phyloP scores from a whole-genome alignment of 92 coral and sea anemone genomes.

The Micromussa lordhowensis region DNA sequence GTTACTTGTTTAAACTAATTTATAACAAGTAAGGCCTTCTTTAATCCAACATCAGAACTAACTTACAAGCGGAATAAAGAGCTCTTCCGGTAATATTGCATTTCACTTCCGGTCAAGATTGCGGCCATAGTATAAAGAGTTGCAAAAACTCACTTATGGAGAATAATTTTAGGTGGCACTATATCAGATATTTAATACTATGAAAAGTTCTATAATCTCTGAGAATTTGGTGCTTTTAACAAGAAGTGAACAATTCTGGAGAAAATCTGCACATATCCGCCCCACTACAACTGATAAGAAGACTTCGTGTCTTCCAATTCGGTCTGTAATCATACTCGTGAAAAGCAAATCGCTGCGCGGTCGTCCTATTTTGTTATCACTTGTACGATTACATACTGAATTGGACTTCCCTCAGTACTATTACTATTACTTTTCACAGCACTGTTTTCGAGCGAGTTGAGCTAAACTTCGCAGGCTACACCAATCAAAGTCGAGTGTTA shows the following conservation, averaged over 20 bases:
- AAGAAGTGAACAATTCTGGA: conserved; percentile 33
- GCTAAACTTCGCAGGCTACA: no score
- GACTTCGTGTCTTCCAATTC: no score
- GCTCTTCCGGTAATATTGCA: conserved; percentile 28
- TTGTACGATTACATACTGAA: no score
- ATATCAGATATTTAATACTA: conserved; percentile 17
- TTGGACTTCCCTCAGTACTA: no score
- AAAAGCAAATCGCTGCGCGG: no score
- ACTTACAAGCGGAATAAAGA: conserved; percentile 25
- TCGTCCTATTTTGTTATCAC: no score
- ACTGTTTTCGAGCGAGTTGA: no score
- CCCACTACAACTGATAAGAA: no score
- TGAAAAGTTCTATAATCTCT: conserved; percentile 30
- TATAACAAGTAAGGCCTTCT: not conserved
- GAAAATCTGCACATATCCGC: conserved; percentile 34
- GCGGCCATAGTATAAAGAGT: not conserved
- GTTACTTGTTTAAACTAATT: not conserved
- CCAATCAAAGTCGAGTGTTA: no score
- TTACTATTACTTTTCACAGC: no score
- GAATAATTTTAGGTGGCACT: conserved; percentile 29
- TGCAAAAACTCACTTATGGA: not conserved
- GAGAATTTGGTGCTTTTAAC: conserved; percentile 37
- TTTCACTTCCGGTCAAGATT: conserved; percentile 27
- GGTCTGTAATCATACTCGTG: no score
- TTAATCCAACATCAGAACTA: conserved; percentile 34